Conservation (phyloP, 2,113 vertebrate genomes). For the Toxotes jaculatrix region DNA sequence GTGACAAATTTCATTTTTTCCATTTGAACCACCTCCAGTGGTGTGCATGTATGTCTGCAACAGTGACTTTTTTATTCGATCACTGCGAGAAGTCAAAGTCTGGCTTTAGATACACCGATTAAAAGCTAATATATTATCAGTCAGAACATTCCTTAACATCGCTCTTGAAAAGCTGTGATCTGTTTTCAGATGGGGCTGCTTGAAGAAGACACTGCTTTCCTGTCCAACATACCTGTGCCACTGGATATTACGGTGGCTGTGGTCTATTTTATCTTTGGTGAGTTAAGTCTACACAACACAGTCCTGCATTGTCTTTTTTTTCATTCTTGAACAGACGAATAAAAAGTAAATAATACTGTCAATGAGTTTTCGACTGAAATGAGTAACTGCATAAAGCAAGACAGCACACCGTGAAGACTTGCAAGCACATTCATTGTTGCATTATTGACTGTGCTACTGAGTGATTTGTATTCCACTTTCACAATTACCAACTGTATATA, state of each 20-base stretch:
- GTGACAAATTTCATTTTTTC: no score
- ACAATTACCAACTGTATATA: no score
- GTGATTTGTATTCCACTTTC: no score
- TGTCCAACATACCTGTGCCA: conserved; percentile 80
- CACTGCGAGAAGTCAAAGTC: neutral
- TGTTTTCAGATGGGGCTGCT: conserved; percentile 78
- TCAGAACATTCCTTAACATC: neutral
- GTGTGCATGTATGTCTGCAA: neutral
- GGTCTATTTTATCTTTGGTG: conserved; percentile 83
- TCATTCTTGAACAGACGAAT: neutral
- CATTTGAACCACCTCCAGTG: neutral
- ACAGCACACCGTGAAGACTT: conserved; percentile 4
- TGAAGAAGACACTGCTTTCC: conserved; percentile 72
- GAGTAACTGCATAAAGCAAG: conserved; percentile 22
- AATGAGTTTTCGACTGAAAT: conserved; percentile 27
- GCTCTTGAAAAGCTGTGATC: neutral
- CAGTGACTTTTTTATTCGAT: neutral
- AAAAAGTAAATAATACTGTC: conserved; percentile 19
- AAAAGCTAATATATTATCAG: neutral
- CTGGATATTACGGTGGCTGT: conserved; percentile 80
- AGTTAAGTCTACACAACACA: conserved; percentile 48
- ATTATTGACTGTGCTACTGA: no score
- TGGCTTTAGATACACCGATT: neutral
- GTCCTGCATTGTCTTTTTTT: neutral
- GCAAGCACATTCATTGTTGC: neutral